Conservation (phyloP, 2,113 vertebrate species). For the Brachypodius melanocephalos region DNA sequence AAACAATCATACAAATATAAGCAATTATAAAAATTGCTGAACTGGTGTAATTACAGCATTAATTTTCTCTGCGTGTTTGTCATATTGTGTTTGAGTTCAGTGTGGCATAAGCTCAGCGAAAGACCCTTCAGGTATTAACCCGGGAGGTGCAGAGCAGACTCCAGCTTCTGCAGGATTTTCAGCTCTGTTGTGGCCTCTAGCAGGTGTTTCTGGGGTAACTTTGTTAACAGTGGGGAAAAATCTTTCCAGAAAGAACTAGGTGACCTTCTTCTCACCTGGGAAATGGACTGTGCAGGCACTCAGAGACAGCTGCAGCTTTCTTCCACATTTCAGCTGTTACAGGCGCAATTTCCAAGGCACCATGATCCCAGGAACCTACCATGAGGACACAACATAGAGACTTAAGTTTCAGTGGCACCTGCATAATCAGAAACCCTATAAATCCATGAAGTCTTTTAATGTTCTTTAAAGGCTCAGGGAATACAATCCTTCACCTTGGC, state of each 20-base stretch:
- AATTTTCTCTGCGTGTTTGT: background rate
- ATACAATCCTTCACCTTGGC: background rate
- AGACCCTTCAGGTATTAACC: background rate
- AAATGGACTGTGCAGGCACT: background rate
- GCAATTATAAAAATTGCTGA: background rate
- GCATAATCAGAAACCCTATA: background rate
- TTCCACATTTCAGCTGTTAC: background rate
- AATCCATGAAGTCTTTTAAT: background rate
- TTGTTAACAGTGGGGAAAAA: background rate
- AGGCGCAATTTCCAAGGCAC: background rate
- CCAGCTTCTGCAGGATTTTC: background rate
- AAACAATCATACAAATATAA: background rate
- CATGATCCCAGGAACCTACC: background rate
- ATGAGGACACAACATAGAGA: background rate
- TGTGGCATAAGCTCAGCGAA: background rate
- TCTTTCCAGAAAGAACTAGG: background rate
- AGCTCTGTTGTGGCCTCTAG: background rate
- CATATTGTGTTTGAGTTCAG: background rate
- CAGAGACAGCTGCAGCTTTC: background rate
- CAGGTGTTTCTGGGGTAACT: background rate
- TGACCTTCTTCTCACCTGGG: background rate
- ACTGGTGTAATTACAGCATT: background rate
- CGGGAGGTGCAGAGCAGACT: background rate
- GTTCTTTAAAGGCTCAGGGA: background rate
- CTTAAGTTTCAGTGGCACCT: background rate